Base-by-base conservation (phyloP, 1,140 invertebrate species). In the Watersipora subatra region DNA sequence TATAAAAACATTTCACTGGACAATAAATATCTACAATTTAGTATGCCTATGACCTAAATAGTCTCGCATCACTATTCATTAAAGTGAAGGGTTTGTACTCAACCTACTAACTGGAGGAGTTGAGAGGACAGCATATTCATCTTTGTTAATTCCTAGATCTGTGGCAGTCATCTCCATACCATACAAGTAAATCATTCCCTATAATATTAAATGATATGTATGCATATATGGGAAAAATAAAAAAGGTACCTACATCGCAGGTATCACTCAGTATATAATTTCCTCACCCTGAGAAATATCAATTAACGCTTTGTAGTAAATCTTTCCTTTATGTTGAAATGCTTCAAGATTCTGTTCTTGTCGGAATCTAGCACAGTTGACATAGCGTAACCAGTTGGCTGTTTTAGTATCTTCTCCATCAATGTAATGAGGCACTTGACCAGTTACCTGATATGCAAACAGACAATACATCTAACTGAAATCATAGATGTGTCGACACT, bases 351-450 rank as follows among this genome's bases (percentile, higher is more conserved):
- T 86, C 68, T 84, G 83, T 68, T 85, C 83, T 57, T 66, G 64
- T 65, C 76, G 76, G 67, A 78, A 71, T 28, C 81, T 72, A 1
- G 84, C 79, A 72, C 84, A 86, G 72, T 86, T 86, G 0, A 86
- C 81, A 68, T 81, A 86, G 1, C 84, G 78, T 82, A 86, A 81
- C 84, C 84, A 86, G 72, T 86, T 85, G 19, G 76, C 70, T 1
- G 69, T 69, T 29, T 73, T 70, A 0, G 74, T 67, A 57, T 84
- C 76, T 1, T 62, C 68, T 2, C 78, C 83, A 72, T 83, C 82
- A n/a, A 84, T 72, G 29, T 78, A 82, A 68, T 80, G 67, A 63
- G 22, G 30, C 2, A 58, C 28, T 28, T 62, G 24, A 17, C 61
- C 62, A 7, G 7, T 46, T n/a, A 46, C 34, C n/a, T n/a, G n/a